Evolutionary conservation across 2,113 vertebrate species (phyloP).

Genomic region (Vombatus ursinus): DNA sequence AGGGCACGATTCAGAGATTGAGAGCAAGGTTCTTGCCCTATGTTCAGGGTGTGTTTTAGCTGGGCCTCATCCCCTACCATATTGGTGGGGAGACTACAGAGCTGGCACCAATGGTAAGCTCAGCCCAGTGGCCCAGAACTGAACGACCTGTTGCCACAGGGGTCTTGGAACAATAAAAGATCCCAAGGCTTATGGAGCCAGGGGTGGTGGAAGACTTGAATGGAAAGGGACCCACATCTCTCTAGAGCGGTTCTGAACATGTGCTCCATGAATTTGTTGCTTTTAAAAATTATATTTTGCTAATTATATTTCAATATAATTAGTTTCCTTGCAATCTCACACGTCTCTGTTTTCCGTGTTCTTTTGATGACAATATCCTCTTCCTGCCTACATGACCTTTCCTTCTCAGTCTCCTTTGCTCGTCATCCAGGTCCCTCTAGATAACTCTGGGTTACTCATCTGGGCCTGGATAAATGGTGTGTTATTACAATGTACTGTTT

Average conservation of each 20-base stretch:
- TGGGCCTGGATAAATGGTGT: too few relatives aligned
- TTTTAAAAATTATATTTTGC: not conserved
- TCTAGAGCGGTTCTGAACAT: not conserved
- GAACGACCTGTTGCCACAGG: not conserved
- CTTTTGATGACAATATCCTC: too few relatives aligned
- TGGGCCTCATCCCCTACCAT: not conserved
- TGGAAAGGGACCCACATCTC: not conserved
- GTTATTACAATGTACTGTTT: too few relatives aligned
- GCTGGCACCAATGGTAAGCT: not conserved
- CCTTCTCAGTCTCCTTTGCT: too few relatives aligned
- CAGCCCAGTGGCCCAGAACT: not conserved
- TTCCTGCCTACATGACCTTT: too few relatives aligned
- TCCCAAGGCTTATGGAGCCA: not conserved
- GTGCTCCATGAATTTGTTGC: not conserved
- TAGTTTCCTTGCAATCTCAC: too few relatives aligned
- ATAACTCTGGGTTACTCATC: too few relatives aligned
- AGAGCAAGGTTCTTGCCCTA: not conserved
- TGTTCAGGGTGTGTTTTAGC: not conserved
- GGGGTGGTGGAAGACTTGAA: not conserved
- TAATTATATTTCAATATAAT: too few relatives aligned
- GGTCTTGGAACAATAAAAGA: not conserved
- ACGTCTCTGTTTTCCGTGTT: too few relatives aligned
- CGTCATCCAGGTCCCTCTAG: too few relatives aligned
- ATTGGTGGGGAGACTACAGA: not conserved
- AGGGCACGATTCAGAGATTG: too few relatives aligned